These are phyloP conservation scores for Loxodonta africana DNA, from an alignment of 2,113 vertebrate species.

Conservation along the genomic window DNA sequence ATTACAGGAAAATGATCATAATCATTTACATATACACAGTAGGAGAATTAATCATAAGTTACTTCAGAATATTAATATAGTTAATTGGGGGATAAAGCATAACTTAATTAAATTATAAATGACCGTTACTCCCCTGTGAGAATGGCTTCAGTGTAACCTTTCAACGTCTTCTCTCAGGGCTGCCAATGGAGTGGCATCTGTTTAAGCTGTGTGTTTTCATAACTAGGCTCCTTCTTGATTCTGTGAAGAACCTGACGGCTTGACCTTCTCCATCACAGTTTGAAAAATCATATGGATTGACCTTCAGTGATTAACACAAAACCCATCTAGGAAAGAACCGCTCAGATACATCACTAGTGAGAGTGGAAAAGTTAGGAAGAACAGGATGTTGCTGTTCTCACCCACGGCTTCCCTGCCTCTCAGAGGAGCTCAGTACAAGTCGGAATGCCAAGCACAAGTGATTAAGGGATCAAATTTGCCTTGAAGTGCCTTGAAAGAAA, in stretches of 20 bases:
- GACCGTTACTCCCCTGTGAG: background rate
- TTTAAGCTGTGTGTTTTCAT: background rate
- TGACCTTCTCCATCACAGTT: background rate
- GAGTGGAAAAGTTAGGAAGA: too few relatives aligned
- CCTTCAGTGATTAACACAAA: background rate
- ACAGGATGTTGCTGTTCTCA: rapidly evolving
- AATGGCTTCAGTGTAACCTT: rapidly evolving
- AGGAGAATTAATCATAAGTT: background rate
- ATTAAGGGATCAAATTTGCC: background rate
- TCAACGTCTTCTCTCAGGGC: rapidly evolving
- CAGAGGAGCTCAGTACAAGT: background rate
- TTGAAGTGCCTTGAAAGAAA: too few relatives aligned
- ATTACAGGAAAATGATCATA: background rate
- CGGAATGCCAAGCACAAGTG: too few relatives aligned
- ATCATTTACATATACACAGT: too few relatives aligned
- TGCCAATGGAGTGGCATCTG: rapidly evolving
- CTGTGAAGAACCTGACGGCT: background rate
- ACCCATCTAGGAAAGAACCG: background rate
- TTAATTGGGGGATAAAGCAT: background rate
- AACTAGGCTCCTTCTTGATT: too few relatives aligned
- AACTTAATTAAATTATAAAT: background rate
- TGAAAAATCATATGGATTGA: background rate
- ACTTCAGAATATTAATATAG: too few relatives aligned
- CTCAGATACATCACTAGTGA: background rate
- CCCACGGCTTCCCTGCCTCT: background rate